Conservation (phyloP, 2,888 invertebrate genomes). For the Argyresthia albistria region DNA sequence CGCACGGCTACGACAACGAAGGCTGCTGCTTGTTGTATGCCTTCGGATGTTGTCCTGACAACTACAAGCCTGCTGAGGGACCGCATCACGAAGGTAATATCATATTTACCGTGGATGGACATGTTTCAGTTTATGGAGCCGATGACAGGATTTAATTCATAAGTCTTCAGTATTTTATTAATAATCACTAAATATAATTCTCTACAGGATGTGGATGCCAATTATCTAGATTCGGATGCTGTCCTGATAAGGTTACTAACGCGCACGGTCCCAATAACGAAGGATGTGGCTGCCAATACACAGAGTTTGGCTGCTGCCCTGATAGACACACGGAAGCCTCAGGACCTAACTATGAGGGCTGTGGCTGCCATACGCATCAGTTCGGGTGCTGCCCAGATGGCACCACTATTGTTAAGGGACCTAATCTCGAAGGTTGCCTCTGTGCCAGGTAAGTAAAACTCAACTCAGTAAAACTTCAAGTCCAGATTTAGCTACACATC, state of each 20-base stretch:
- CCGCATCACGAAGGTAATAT: slow-evolving; percentile 76
- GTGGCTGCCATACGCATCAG: slow-evolving; percentile 87
- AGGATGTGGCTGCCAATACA: slow-evolving; percentile 86
- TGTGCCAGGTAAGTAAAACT: too few relatives aligned
- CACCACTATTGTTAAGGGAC: slow-evolving; percentile 80
- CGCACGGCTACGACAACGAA: slow-evolving; percentile 86
- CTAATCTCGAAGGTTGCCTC: slow-evolving; percentile 76
- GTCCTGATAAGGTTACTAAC: slow-evolving; percentile 84
- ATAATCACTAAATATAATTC: background rate
- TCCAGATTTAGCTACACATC: too few relatives aligned
- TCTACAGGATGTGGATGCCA: slow-evolving; percentile 82
- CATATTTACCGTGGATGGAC: too few relatives aligned
- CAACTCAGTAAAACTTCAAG: too few relatives aligned
- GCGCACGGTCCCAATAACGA: slow-evolving; percentile 85
- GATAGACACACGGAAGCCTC: slow-evolving; percentile 82
- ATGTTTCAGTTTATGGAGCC: too few relatives aligned
- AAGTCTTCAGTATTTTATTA: too few relatives aligned
- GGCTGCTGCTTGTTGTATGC: slow-evolving; percentile 84
- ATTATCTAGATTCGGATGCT: slow-evolving; percentile 85
- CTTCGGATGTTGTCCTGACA: slow-evolving; percentile 94
- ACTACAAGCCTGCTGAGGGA: slow-evolving; percentile 85
- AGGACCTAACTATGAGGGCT: slow-evolving; percentile 87
- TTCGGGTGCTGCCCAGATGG: slow-evolving; percentile 95
- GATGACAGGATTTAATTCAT: too few relatives aligned
- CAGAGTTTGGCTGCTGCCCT: slow-evolving; percentile 86